These are phyloP conservation scores for Mesocentrotus franciscanus DNA, from an alignment of 53 echinoderm and acorn worm genomes.

Conservation along the genomic window DNA sequence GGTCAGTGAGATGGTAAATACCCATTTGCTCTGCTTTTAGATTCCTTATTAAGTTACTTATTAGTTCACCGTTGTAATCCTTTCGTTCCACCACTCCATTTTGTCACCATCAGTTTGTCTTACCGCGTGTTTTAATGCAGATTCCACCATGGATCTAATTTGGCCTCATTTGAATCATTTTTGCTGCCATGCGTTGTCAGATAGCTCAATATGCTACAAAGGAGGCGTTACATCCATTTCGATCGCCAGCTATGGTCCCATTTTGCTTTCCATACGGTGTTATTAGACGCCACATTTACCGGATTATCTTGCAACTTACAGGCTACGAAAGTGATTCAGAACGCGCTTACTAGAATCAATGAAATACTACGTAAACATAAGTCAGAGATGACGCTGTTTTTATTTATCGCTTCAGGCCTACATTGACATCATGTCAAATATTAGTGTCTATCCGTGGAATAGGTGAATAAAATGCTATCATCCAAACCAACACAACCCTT, in stretches of 20 bases:
- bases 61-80: neutral
- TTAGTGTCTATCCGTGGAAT: neutral
- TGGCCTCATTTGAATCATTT: too few species aligned
- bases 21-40: slow-evolving; percentile 29
- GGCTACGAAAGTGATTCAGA: too few species aligned
- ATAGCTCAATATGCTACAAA: too few species aligned
- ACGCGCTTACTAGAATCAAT: too few species aligned
- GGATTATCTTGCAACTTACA: too few species aligned
- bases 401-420: too few species aligned
- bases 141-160: neutral
- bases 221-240: too few species aligned
- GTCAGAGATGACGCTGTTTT: too few species aligned
- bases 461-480: neutral
- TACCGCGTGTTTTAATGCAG: neutral
- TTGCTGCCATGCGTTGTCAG: too few species aligned
- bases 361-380: neutral
- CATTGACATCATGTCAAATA: neutral
- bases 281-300: too few species aligned
- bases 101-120: neutral
- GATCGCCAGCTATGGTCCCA: too few species aligned
- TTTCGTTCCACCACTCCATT: neutral
- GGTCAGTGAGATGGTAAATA: slow-evolving; percentile 70
- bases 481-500: neutral
- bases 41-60: slow-evolving; percentile 40
- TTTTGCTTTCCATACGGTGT: too few species aligned